Evolutionary conservation across 2,797 vertebrate species (phyloP).

Genomic region (Tenualosa ilisha): DNA sequence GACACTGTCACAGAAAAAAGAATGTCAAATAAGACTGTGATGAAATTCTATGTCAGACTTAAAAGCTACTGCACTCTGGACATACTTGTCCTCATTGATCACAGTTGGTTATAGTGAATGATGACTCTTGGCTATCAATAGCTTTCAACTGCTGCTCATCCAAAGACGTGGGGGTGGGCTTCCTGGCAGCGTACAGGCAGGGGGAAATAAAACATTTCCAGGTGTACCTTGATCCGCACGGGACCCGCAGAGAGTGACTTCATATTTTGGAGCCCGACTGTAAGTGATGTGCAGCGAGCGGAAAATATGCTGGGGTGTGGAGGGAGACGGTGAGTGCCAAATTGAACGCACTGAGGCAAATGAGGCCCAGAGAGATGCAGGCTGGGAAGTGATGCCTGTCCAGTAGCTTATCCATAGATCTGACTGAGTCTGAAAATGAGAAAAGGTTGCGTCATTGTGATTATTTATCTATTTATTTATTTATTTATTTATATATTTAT

Average conservation of each 20-base stretch:
- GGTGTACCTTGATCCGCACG: background rate
- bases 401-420: background rate
- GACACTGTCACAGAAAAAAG: background rate
- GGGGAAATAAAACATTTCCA: constrained; percentile 8
- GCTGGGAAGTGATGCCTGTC: background rate
- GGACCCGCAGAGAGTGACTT: constrained; percentile 2
- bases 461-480: no score
- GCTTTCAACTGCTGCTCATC: background rate
- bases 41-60: background rate
- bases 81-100: background rate
- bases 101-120: background rate
- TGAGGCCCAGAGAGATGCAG: background rate
- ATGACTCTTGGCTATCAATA: background rate
- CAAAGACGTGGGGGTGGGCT: background rate
- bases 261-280: background rate
- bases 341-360: background rate
- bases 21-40: background rate
- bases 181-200: background rate
- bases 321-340: background rate
- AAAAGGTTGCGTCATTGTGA: constrained; percentile 6
- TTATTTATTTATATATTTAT: constrained; percentile 6
- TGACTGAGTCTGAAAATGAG: constrained; percentile 5
- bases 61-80: background rate
- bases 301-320: constrained; percentile 10
- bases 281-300: constrained; percentile 11